Percentiles rank a stretch among this genome's conserved stretches.
phyloP scores from a whole-genome alignment of 2,113 vertebrate genomes.

The Varanus komodoensis region DNA sequence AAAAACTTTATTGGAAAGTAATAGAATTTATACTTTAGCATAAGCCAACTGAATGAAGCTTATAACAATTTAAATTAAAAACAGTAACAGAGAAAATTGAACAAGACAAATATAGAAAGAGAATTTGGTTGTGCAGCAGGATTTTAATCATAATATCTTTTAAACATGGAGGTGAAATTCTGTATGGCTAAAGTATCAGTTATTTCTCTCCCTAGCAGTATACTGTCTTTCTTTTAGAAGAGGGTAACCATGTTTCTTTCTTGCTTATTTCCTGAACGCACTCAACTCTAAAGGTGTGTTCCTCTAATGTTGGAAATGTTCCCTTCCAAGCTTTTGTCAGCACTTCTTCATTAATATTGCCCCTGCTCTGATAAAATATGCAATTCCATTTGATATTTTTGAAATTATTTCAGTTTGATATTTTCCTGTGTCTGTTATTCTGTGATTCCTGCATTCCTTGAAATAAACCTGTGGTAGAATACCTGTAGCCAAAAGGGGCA shows the following conservation, averaged over 20 bases:
- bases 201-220: not conserved
- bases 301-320: not conserved
- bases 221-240: not conserved
- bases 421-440: not conserved
- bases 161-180: not conserved
- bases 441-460: not conserved
- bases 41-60: not conserved
- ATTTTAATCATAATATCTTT: slow-evolving; percentile 11
- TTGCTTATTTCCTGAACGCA: not conserved
- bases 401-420: too few relatives aligned
- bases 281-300: not conserved
- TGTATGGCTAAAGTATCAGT: not conserved
- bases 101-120: not conserved
- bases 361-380: not conserved
- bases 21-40: not conserved
- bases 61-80: not conserved
- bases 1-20: not conserved
- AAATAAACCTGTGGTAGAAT: not conserved
- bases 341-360: not conserved
- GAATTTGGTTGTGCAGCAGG: not conserved
- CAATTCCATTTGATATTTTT: not conserved
- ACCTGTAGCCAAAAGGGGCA: not conserved
- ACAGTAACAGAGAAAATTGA: not conserved
- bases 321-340: not conserved
- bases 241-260: not conserved